A percentile compares a stretch with the other conserved stretches of the same genome.
Conservation (phyloP, 1,140 invertebrate species). For the Calephelis nemesis region DNA sequence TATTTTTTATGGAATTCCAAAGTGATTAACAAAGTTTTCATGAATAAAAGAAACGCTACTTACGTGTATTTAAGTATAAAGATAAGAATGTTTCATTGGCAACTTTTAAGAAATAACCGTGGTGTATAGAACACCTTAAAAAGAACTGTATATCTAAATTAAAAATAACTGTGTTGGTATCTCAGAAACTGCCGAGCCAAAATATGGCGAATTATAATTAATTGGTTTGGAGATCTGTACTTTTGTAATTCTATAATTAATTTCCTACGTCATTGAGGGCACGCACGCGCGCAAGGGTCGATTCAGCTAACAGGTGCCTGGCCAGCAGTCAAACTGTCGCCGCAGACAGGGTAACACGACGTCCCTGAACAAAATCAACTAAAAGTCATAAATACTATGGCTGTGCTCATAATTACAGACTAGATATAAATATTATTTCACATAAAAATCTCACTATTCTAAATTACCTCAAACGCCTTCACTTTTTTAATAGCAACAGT, state of each 20-base stretch:
- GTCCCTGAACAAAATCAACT: slow-evolving; percentile 30
- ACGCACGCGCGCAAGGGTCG: slow-evolving; percentile 72
- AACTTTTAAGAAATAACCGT: too few species aligned
- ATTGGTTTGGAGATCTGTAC: slow-evolving; percentile 25
- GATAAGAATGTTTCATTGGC: too few species aligned
- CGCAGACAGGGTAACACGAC: slow-evolving; percentile 41
- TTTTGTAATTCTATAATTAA: slow-evolving; percentile 44
- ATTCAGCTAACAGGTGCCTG: slow-evolving; percentile 74
- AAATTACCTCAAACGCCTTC: slow-evolving; percentile 38
- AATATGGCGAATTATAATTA: too few species aligned
- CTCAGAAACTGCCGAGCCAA: too few species aligned
- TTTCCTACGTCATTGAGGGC: slow-evolving; percentile 69
- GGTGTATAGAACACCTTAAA: too few species aligned
- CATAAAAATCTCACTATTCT: slow-evolving; percentile 26
- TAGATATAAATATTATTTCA: slow-evolving; percentile 34
- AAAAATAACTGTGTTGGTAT: too few species aligned
- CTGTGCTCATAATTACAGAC: slow-evolving; percentile 50
- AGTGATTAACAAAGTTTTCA: too few species aligned
- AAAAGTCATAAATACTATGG: slow-evolving; percentile 30
- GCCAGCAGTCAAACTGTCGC: slow-evolving; percentile 63
- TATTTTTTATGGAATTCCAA: too few species aligned
- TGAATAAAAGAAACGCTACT: too few species aligned
- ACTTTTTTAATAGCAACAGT: slow-evolving; percentile 29
- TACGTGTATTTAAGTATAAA: too few species aligned
- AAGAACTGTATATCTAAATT: too few species aligned